Base-by-base conservation (phyloP, 2,113 vertebrate species). In the Plecturocebus donacophilus region DNA sequence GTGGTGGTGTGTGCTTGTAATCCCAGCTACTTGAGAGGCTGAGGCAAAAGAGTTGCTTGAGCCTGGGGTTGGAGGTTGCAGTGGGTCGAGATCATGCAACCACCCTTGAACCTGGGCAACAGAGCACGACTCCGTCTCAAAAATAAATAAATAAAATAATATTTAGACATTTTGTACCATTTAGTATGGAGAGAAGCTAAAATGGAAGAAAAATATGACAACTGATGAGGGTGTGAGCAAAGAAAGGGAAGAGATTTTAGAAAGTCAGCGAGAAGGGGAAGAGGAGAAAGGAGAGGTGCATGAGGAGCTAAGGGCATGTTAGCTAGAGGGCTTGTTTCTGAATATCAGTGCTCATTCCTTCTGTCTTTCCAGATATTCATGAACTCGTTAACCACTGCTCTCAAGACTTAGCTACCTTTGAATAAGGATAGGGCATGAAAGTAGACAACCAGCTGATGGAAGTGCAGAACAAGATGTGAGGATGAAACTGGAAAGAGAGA, bases 341-440 rank as follows among this genome's bases (percentile, higher is more conserved):
- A 77, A 87, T 79, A 73, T 58, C 8, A 89, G 91, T 32, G 32
- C 23, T 73, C 49, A 32, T 73, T 45, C 75, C 35, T 76, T 73
- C 89, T 64, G 38, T 19, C 52, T 95, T 96, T 93, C 89, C 79
- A 86, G 71, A 49, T 86, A 87, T 66, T 77, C 35, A 76, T 88
- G 40, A 85, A 27, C 6, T 83, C 52, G 61, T 89, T 82, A 54
- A 32, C 52, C 49, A 70, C 83, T 32, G 30, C 9, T 86, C 80
- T 68, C 8, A 84, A 20, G 47, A 47, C 56, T 94, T 86, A 81
- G 73, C 75, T 95, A 35, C 32, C 70, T 75, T 82, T 54, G 32
- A 80, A 73, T 32, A 47, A 84, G 14, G 16, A 30, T 17, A 58
- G 42, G 49, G 42, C 13, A 4, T 32, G 32, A 89, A 91, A 71